These are phyloP conservation scores for Meloe dianella DNA, from an alignment of 2,888 invertebrate genomes.

Conservation along the genomic window DNA sequence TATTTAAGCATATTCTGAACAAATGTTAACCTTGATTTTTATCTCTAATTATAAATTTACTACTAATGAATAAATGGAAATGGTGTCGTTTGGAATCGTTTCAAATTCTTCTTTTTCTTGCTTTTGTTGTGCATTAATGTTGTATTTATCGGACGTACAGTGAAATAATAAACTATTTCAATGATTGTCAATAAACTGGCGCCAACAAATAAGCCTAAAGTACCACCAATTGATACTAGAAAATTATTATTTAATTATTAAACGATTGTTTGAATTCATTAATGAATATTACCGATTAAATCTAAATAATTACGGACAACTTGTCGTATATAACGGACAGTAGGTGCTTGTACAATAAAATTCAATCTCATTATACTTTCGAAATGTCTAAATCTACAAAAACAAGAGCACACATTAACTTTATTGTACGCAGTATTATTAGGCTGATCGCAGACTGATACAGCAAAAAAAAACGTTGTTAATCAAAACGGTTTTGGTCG, in stretches of 20 bases:
- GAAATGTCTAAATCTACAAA: conserved; percentile 12
- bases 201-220: conserved; percentile 33
- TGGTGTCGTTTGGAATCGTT: neutral
- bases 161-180: conserved; percentile 35
- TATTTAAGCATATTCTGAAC: neutral
- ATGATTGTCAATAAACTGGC: conserved; percentile 33
- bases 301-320: conserved; percentile 30
- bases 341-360: conserved; percentile 29
- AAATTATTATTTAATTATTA: conserved; percentile 7
- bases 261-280: neutral
- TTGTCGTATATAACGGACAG: conserved; percentile 25
- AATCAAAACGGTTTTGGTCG: too few species aligned
- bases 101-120: neutral
- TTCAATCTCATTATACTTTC: conserved; percentile 21
- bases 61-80: neutral
- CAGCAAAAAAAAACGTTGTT: too few species aligned
- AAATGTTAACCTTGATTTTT: neutral
- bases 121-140: neutral
- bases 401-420: too few species aligned
- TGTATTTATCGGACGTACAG: conserved; percentile 27
- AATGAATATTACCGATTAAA: conserved; percentile 24
- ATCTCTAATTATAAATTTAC: neutral
- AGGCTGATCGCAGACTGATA: too few species aligned
- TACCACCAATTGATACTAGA: conserved; percentile 36
- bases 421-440: too few species aligned